These are phyloP conservation scores for Brachyhypopomus occidentalis DNA, from an alignment of 2,113 vertebrate species.

Conservation along the genomic window DNA sequence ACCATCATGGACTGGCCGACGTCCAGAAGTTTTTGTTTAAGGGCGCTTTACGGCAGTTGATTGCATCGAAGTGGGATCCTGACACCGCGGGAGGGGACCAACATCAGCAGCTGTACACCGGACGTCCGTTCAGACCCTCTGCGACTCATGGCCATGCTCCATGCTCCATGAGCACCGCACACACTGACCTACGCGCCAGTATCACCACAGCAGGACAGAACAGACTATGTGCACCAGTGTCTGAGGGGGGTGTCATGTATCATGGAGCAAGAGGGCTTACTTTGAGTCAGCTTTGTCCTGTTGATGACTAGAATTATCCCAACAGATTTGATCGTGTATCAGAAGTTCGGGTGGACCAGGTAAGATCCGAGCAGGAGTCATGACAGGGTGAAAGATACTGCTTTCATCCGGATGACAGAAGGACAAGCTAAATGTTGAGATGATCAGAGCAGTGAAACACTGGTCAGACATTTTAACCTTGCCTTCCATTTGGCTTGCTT, in stretches of 20 bases:
- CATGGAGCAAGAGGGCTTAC: neutral
- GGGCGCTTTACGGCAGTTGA: neutral
- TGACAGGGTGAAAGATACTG: neutral
- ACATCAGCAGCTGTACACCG: neutral
- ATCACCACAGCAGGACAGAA: neutral
- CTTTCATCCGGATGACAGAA: neutral
- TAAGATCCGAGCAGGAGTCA: neutral
- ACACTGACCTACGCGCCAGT: neutral
- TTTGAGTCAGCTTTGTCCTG: too few relatives aligned
- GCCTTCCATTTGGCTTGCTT: slow-evolving; percentile 37
- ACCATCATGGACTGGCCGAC: neutral
- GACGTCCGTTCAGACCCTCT: neutral
- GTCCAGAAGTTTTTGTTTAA: too few relatives aligned
- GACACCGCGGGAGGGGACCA: neutral
- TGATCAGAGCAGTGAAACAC: slow-evolving; percentile 32
- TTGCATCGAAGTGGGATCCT: neutral
- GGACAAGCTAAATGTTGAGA: slow-evolving; percentile 29
- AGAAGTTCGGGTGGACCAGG: slow-evolving; percentile 1
- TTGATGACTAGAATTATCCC: neutral
- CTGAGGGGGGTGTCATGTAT: neutral
- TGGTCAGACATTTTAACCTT: slow-evolving; percentile 29
- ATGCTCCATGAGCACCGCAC: neutral
- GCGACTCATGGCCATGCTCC: neutral
- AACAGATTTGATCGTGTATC: neutral
- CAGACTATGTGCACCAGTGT: neutral